These are phyloP conservation scores for Thripadectes ignobilis DNA, from an alignment of 2,797 vertebrate species.

Conservation along the genomic window DNA sequence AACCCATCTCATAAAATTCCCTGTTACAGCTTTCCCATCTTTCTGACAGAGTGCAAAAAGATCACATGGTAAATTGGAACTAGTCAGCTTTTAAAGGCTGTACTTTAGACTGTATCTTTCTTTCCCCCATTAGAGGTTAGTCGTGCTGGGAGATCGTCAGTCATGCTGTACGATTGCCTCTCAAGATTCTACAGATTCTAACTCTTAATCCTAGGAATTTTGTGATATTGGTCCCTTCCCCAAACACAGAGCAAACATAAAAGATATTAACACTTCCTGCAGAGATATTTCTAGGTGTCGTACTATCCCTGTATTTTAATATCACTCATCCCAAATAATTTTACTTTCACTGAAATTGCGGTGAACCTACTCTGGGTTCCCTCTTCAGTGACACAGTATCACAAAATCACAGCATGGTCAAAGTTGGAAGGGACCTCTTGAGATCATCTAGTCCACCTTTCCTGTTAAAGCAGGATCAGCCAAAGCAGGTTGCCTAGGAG, in stretches of 20 bases:
- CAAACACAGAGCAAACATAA: background rate
- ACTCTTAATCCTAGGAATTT: background rate
- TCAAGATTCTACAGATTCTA: background rate
- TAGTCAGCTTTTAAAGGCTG: background rate
- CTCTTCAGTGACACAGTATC: background rate
- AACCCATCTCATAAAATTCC: background rate
- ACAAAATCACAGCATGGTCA: background rate
- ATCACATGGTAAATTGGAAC: background rate
- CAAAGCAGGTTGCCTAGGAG: background rate
- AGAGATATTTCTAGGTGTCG: background rate
- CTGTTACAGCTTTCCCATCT: background rate
- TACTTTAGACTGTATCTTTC: background rate
- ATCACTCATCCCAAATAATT: background rate
- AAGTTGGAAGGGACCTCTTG: background rate
- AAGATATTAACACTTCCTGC: background rate
- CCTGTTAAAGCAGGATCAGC: background rate
- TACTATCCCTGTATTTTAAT: background rate
- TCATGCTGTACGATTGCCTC: background rate
- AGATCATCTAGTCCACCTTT: background rate
- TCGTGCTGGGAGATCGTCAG: background rate
- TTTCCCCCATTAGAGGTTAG: background rate
- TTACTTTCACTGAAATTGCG: background rate
- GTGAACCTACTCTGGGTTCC: background rate
- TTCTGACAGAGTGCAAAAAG: background rate
- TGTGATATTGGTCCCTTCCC: background rate